Percentiles rank a stretch among this genome's conserved stretches.
phyloP scores from a whole-genome alignment of 2,888 invertebrate genomes.

The Dynastes maya region DNA sequence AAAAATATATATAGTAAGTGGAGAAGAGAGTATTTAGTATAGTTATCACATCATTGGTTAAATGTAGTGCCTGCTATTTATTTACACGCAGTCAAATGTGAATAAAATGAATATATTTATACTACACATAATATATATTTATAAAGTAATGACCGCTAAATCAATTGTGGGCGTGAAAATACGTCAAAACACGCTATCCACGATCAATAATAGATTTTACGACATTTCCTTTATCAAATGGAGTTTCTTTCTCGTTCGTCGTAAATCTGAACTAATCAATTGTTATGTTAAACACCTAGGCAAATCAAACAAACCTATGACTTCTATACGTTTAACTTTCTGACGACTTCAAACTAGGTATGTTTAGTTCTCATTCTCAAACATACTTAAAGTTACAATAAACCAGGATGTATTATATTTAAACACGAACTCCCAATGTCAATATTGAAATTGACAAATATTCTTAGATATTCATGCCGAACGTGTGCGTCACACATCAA shows the following conservation, averaged over 20 bases:
- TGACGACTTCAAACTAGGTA: constrained; percentile 4
- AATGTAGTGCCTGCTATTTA: constrained; percentile 19
- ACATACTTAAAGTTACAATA: constrained; percentile 18
- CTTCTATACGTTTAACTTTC: neutral
- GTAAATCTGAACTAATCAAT: constrained; percentile 24
- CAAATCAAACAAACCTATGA: constrained; percentile 24
- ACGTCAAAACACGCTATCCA: constrained; percentile 26
- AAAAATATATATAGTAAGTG: constrained; percentile 29
- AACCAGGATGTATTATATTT: constrained; percentile 24
- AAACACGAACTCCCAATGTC: neutral
- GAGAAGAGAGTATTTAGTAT: constrained; percentile 26
- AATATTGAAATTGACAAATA: neutral
- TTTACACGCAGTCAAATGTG: constrained; percentile 28
- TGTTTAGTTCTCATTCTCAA: constrained; percentile 4
- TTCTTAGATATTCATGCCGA: too few relatives aligned
- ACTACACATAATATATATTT: constrained; percentile 38
- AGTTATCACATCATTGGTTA: constrained; percentile 39
- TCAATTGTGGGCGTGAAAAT: constrained; percentile 40
- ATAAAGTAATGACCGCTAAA: constrained; percentile 41
- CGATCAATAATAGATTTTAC: constrained; percentile 25
- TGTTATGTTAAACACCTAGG: constrained; percentile 12
- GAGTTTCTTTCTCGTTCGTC: neutral
- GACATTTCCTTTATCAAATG: constrained; percentile 19
- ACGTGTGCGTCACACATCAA: too few relatives aligned
- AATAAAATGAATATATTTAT: constrained; percentile 41